These are phyloP conservation scores for Silurus aristotelis DNA, from an alignment of 2,797 vertebrate species.

Conservation along the genomic window DNA sequence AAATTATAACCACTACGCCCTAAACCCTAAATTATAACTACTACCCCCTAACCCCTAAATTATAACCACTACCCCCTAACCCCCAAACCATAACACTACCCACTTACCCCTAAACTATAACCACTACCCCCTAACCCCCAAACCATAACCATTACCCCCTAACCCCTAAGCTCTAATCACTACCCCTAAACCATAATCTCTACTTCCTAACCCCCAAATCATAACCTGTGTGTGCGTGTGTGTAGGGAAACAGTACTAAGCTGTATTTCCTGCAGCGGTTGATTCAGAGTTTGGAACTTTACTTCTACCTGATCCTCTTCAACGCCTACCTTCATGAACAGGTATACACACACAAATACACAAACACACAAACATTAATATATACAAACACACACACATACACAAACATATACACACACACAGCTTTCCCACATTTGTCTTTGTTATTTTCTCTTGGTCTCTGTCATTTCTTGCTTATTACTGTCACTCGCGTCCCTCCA, in stretches of 20 bases:
- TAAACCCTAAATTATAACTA: too few relatives aligned
- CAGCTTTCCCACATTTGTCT: neutral
- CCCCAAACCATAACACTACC: too few relatives aligned
- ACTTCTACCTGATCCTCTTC: slow-evolving; percentile 32
- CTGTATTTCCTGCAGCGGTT: slow-evolving; percentile 17
- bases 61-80: too few relatives aligned
- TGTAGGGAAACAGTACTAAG: slow-evolving; percentile 25
- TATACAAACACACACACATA: neutral
- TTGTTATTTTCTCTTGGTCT: neutral
- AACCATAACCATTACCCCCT: too few relatives aligned
- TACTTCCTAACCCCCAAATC: too few relatives aligned
- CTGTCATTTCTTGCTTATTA: neutral
- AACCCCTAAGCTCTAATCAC: too few relatives aligned
- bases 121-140: too few relatives aligned
- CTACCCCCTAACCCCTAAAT: too few relatives aligned
- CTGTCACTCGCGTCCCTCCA: neutral
- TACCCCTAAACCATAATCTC: too few relatives aligned
- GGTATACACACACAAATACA: neutral
- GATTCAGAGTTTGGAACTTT: slow-evolving; percentile 26
- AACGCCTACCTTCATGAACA: slow-evolving; percentile 26
- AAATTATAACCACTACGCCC: too few relatives aligned
- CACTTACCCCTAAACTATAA: too few relatives aligned
- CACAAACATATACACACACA: neutral
- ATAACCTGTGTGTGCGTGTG: neutral
- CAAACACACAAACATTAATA: neutral